Evolutionary conservation across 2,113 vertebrate species (phyloP).

Genomic region (Pollimyrus isidori): DNA sequence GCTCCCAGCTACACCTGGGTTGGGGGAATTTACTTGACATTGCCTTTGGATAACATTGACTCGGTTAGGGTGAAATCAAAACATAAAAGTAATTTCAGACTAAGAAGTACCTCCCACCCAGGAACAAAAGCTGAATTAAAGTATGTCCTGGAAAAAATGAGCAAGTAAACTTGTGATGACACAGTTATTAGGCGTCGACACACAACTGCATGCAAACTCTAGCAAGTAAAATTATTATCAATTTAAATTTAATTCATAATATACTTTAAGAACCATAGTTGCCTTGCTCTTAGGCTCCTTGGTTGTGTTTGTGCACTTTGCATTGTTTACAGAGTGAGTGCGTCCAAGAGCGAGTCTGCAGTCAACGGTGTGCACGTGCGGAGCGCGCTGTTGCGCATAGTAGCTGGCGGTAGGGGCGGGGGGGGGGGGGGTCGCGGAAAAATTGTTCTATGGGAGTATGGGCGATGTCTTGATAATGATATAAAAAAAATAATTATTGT

Average conservation of each 20-base stretch:
- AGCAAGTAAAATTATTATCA: background rate
- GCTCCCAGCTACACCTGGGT: conserved; percentile 73
- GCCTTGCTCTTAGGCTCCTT: background rate
- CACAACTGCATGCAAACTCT: background rate
- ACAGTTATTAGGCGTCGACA: conserved; percentile 13
- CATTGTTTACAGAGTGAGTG: background rate
- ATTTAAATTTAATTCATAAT: background rate
- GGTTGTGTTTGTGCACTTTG: background rate
- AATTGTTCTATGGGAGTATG: background rate
- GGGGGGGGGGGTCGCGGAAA: background rate
- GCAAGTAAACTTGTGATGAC: background rate
- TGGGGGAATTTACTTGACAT: conserved; percentile 63
- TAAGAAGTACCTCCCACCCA: conserved; percentile 67
- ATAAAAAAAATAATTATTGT: no score
- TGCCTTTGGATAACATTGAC: conserved; percentile 66
- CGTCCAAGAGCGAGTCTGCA: background rate
- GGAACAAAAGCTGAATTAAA: conserved; percentile 52
- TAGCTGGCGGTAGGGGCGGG: background rate
- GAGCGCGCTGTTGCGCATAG: background rate
- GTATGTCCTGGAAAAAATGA: background rate
- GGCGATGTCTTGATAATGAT: background rate
- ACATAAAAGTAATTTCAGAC: conserved; percentile 71
- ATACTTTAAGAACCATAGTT: background rate
- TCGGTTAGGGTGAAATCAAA: conserved; percentile 64
- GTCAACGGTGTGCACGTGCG: background rate